Conservation (phyloP, 2,113 vertebrate species). For the Monarcha castaneiventris region DNA sequence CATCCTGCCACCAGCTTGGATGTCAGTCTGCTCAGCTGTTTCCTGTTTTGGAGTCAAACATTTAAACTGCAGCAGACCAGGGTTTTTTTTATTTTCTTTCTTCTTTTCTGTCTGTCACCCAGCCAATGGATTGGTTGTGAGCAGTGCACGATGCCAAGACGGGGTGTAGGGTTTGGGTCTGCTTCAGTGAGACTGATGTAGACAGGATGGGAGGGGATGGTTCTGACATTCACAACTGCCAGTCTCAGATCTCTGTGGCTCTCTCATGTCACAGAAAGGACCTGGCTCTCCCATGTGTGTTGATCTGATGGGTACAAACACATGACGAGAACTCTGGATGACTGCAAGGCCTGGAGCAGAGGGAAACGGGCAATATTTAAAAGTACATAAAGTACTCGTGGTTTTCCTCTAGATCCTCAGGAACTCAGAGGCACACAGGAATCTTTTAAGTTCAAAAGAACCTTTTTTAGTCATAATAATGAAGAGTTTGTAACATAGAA, state of each 20-base stretch:
- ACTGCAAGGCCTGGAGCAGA: not conserved
- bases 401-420: not conserved
- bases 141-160: not conserved
- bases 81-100: not conserved
- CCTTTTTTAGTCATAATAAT: not conserved
- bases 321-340: not conserved
- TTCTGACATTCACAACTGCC: not conserved
- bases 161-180: not conserved
- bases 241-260: not conserved
- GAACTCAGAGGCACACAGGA: not conserved
- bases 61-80: not conserved
- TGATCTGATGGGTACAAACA: not conserved
- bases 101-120: not conserved
- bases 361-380: not conserved
- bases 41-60: conserved; percentile 49
- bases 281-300: not conserved
- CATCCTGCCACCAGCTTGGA: conserved; percentile 48
- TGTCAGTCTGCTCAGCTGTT: conserved; percentile 63
- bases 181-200: not conserved
- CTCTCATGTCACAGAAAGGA: not conserved
- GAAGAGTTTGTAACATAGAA: not conserved
- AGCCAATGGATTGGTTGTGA: not conserved
- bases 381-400: not conserved
- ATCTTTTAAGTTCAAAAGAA: not conserved
- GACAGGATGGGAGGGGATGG: not conserved